Evolutionary conservation across 1,140 invertebrate species (phyloP), one percentile per base, ranked within the genome.

Genomic region (Hyposmocoma kahamanoa): DNA sequence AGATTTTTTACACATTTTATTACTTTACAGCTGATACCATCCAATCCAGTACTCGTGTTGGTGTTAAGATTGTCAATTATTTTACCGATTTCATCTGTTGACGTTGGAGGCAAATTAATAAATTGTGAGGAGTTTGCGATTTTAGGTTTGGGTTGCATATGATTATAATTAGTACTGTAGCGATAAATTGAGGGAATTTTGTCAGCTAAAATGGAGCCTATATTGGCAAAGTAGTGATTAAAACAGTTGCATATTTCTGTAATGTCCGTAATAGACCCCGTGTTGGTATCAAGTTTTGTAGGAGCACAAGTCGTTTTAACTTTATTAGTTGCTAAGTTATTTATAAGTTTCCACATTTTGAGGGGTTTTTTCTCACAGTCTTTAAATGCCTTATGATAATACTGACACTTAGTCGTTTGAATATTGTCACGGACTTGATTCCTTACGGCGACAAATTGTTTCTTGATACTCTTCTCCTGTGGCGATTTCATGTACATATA

Each of bases 311-410:
- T 30, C 32, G 6, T 17, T 19, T 5, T 18, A 8, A n/a, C 19
- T 18, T 44, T 44, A 26, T 44, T 44, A 28, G 28, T 44, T 10
- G 24, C 18, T 30, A 44, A n/a, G 4, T 24, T 28, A 18, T 44
- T 44, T 28, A 44, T 20, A 3, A 44, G 21, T 10, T 19, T 30
- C 42, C 24, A 44, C 11, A 17, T 30, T 20, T 44, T 44, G 9
- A 30, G 28, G 2, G 42, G 26, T 10, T 30, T 28, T 18, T 44
- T 30, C 5, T 8, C 8, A 30, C 15, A 30, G 10, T 44, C 32
- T 30, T 44, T 26, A 30, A 44, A 30, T 9, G 18, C 42, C 11
- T 30, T 28, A 22, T 44, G 4, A 17, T 30, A 44, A 22, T 30
- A 44, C 18, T 20, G 13, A 8, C 32, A 18, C 21, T 39, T 39